Base-by-base conservation (phyloP, 2,797 vertebrate species). In the Cyclopterus lumpus region DNA sequence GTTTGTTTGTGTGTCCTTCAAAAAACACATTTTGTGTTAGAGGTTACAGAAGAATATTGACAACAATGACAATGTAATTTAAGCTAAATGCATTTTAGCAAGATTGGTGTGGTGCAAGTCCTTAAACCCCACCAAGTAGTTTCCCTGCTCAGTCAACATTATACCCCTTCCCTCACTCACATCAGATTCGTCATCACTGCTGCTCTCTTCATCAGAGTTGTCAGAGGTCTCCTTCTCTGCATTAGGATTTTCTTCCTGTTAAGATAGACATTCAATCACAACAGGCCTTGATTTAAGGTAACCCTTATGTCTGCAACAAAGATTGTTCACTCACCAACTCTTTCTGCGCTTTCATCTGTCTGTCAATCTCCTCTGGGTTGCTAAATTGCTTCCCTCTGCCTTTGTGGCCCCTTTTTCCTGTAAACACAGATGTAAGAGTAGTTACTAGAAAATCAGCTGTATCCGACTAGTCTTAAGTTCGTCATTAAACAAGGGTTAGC, bases 341-440 rank as follows among this genome's bases (percentile, higher is more conserved):
- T 67, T 78, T 93, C 86, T 96, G 94, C 0, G 81, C 92, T 64
- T 18, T 93, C 95, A 96, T 96, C 81, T 96, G 95, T 38, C 95
- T 68, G 76, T 96, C 95, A 20, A 96, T 95, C 87, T 96, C 95
- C 57, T 96, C 95, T 0, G 95, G 95, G 78, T 96, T 95, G 89
- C 93, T 96, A 82, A 95, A 96, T 78, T 96, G 94, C 87, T 96
- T 96, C 62, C 95, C 94, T 60, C 95, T 84, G 79, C 95, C 95
- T 79, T 96, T 96, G 79, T 96, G 93, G 64, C 94, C 89, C 66
- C 93, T 95, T 90, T 94, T 96, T 0, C 95, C 95, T 96, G 71
- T 34, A 82, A 76, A 76, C 20, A 71, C n/a, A 67, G 54, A 15
- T 8, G 28, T 15, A 14, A 0, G 0, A 69, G 26, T 7, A 11